Evolutionary conservation across 1,140 invertebrate species (phyloP), one percentile per base, ranked within the genome.

Genomic region (Hirudo medicinalis): DNA sequence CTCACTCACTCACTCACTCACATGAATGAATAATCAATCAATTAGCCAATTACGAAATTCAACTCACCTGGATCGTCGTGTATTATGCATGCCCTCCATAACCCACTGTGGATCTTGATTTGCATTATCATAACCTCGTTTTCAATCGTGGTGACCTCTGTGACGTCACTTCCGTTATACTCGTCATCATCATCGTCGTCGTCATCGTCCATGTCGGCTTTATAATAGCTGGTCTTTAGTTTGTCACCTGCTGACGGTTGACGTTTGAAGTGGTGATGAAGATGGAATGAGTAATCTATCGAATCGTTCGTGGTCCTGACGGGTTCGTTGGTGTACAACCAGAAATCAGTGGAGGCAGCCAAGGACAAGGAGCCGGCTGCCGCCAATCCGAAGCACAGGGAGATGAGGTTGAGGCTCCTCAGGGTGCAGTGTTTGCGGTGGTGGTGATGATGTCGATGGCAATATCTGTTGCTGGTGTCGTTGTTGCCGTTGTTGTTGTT

Each of bases 331-430:
- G 75, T 79, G 71, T 76, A 76, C 22, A 79, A 67, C 78, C 78
- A 79, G 43, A 73, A 77, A 72, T 79, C 78, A 11, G 78, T 79
- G 57, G 76, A 74, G 15, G 78, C 76, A 22, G 77, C 76, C 54
- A 77, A 70, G 0, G 75, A 71, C 54, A 79, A 71, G 6, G 77
- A 74, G 0, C 68, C 75, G 13, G 77, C 71, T 0, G 78, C 74
- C 20, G 74, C 69, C 17, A 74, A 73, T 1, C 77, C 76, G 40
- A 77, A 57, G 15, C 72, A 70, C 67, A 79, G 75, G 9, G 78
- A 76, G 49, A 74, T 29, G 19, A 75, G 69, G n/a, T 60, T 71
- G 8, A 75, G 60, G 19, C 40, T 70, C 25, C 73, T 40, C 29
- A 43, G 53, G 19, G 67, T 63, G 57, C 75, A 75, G 43, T 68